These are phyloP conservation scores for Omphaloscelis lunosa DNA, from an alignment of 2,888 invertebrate genomes.

Conservation along the genomic window DNA sequence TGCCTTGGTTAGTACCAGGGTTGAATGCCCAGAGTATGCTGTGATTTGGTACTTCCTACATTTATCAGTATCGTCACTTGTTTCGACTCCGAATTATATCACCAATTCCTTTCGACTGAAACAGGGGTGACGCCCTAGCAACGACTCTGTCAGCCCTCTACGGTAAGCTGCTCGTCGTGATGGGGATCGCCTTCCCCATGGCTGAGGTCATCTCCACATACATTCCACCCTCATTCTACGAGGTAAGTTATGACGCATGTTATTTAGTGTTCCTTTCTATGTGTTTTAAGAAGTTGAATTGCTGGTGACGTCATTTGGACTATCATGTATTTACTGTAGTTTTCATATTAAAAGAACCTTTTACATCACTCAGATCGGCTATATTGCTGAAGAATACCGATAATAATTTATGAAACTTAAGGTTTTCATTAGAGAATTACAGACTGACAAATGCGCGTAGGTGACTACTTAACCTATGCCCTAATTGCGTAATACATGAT, in stretches of 20 bases:
- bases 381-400: not conserved
- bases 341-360: not conserved
- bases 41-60: not conserved
- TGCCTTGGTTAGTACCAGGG: not conserved
- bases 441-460: not conserved
- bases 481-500: no score
- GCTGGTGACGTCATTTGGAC: constrained; percentile 13
- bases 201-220: constrained; percentile 98
- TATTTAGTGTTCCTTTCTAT: constrained; percentile 27
- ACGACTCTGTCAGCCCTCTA: constrained; percentile 98
- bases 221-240: constrained; percentile 98
- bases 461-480: not conserved
- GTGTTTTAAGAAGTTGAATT: constrained; percentile 33
- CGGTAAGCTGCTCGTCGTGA: constrained; percentile 97
- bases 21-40: not conserved
- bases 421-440: not conserved
- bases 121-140: constrained; percentile 95
- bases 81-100: not conserved
- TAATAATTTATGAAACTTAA: not conserved
- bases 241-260: constrained; percentile 89
- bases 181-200: constrained; percentile 98
- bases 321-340: not conserved
- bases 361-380: not conserved
- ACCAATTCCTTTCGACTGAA: not conserved
- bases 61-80: not conserved